A percentile compares a stretch with the other conserved stretches of the same genome.
Conservation (phyloP, 2,113 vertebrate species). For the Ifrita kowaldi region DNA sequence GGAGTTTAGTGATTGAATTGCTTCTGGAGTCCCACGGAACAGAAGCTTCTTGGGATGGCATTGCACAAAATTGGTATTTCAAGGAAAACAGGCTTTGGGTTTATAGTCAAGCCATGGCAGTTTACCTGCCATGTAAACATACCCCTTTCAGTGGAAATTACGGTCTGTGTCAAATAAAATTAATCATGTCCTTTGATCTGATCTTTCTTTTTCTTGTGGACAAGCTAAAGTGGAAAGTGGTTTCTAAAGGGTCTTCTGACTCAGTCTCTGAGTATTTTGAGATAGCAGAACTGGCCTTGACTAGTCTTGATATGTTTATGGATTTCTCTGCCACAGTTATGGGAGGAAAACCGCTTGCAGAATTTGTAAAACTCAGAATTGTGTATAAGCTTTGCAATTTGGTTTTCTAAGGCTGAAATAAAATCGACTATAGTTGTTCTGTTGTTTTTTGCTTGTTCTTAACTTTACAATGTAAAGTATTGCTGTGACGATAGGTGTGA, state of each 20-base stretch:
- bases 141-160: not conserved
- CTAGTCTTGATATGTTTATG: not conserved
- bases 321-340: not conserved
- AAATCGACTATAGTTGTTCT: not conserved
- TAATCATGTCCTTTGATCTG: not conserved
- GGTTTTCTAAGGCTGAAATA: not conserved
- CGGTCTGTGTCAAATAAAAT: not conserved
- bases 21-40: not conserved
- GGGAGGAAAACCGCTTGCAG: not conserved
- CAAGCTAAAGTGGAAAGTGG: not conserved
- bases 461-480: not conserved
- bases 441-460: not conserved
- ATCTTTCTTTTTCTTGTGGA: not conserved
- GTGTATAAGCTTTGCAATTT: not conserved
- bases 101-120: not conserved
- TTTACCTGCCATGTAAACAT: not conserved
- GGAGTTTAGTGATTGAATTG: not conserved
- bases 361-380: not conserved
- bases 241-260: not conserved
- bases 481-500: not conserved
- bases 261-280: not conserved
- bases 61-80: not conserved
- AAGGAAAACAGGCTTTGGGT: not conserved
- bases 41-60: not conserved
- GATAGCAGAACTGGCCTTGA: not conserved